Conservation (phyloP, 2,888 invertebrate species). For the Leistus spinibarbis region DNA sequence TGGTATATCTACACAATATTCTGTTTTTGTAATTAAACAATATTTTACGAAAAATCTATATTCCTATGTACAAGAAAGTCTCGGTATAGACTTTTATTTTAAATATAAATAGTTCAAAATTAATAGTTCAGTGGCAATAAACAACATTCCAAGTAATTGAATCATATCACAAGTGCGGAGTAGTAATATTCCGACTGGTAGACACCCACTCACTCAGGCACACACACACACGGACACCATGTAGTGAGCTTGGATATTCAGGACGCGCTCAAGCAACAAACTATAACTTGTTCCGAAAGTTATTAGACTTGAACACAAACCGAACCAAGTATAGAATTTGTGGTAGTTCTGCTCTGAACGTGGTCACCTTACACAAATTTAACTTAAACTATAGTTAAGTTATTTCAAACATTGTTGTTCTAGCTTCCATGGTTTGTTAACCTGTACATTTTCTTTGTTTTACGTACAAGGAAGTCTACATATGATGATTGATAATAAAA, state of each 20-base stretch:
- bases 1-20: too few relatives aligned
- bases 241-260: too few relatives aligned
- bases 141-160: neutral
- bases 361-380: neutral
- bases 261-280: neutral
- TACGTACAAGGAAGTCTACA: neutral
- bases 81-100: too few relatives aligned
- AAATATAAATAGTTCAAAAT: too few relatives aligned
- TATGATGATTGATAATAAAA: neutral
- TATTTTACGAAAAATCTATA: too few relatives aligned
- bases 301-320: neutral
- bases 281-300: neutral
- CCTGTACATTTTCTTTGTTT: neutral
- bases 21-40: too few relatives aligned
- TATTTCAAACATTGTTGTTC: neutral
- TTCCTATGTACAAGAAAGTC: too few relatives aligned
- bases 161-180: neutral
- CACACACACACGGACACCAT: too few relatives aligned
- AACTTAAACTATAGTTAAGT: neutral
- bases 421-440: neutral
- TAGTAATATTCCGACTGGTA: neutral
- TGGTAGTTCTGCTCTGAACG: neutral
- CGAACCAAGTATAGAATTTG: neutral
- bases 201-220: neutral
- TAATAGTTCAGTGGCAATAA: too few relatives aligned